Conservation (phyloP, 2,888 invertebrate species). For the Muscina levida region DNA sequence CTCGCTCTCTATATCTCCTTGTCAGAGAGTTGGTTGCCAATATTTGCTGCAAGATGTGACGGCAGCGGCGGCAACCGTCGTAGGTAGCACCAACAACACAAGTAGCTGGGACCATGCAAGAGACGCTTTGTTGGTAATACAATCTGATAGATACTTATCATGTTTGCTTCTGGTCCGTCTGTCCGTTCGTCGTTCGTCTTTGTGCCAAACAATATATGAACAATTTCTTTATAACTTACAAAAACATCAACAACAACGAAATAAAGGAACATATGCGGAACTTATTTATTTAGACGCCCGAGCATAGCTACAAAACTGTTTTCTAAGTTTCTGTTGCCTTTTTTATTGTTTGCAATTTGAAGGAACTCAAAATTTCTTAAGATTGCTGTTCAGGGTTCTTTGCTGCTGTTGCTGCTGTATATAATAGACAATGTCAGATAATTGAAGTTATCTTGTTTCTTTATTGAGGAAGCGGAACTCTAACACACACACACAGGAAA, state of each 20-base stretch:
- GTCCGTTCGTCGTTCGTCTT: background rate
- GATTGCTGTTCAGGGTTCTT: slow-evolving; percentile 18
- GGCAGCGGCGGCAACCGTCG: too few relatives aligned
- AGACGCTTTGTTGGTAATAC: slow-evolving; percentile 52
- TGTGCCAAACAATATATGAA: background rate
- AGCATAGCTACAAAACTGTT: slow-evolving; percentile 4
- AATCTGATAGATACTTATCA: slow-evolving; percentile 62
- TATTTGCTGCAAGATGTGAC: too few relatives aligned
- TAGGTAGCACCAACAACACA: background rate
- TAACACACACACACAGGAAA: too few relatives aligned
- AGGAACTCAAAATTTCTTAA: slow-evolving; percentile 18
- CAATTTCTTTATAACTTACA: background rate
- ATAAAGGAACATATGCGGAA: background rate
- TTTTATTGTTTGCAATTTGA: background rate
- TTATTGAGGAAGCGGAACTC: slow-evolving; percentile 15
- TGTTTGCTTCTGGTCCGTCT: slow-evolving; percentile 26
- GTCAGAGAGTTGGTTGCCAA: too few relatives aligned
- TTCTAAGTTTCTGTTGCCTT: background rate
- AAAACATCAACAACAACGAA: background rate
- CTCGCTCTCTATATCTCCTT: too few relatives aligned
- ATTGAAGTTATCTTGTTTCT: slow-evolving; percentile 13
- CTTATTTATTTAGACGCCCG: background rate
- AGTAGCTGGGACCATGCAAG: background rate
- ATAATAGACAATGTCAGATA: background rate
- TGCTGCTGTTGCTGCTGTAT: too few relatives aligned